These are phyloP conservation scores for Sorex fumeus DNA, from an alignment of 2,113 vertebrate genomes.

Conservation along the genomic window DNA sequence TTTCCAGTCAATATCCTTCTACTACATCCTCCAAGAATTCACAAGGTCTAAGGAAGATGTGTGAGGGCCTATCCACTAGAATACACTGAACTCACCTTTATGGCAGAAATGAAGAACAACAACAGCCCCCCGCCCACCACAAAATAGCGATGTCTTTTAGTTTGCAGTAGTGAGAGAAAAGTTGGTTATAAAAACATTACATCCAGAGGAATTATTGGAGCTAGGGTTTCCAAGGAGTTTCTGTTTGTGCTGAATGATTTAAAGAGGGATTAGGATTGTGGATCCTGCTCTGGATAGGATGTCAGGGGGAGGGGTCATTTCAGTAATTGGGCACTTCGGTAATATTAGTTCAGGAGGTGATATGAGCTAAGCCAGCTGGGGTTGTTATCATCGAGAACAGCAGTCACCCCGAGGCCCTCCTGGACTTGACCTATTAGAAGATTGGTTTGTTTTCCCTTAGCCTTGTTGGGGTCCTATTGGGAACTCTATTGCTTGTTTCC, in stretches of 20 bases:
- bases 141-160: no score
- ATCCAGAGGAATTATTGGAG: neutral
- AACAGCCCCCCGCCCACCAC: neutral
- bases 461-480: neutral
- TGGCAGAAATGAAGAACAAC: neutral
- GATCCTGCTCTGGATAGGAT: neutral
- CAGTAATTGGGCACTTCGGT: no score
- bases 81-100: fast-evolving
- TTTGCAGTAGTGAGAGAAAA: neutral
- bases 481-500: neutral
- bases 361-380: neutral
- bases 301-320: neutral
- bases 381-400: neutral
- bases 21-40: neutral
- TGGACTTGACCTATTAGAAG: neutral
- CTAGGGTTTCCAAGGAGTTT: neutral
- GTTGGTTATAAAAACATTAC: neutral
- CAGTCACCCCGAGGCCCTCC: neutral
- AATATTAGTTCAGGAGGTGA: neutral
- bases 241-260: neutral
- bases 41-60: neutral
- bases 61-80: neutral
- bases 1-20: fast-evolving
- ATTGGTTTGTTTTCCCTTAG: neutral
- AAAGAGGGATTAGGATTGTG: neutral